Evolutionary conservation across 2,888 invertebrate species (phyloP).

Genomic region (Caenorhabditis plicata): DNA sequence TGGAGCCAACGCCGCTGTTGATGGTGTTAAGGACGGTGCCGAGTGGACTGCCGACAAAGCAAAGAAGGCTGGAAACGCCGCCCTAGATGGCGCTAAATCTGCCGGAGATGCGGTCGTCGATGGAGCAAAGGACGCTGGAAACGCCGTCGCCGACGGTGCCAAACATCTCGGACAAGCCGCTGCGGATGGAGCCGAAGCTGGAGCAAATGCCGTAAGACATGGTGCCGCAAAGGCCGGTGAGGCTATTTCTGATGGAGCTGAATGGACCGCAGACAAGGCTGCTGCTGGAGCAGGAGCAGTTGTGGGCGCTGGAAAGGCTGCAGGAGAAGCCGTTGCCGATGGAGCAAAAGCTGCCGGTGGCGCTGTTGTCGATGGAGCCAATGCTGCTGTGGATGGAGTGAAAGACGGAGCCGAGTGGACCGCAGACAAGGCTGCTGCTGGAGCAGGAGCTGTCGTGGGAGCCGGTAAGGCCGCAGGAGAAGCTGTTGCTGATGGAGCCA

Average conservation of each 20-base stretch:
- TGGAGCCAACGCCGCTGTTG: constrained; percentile 7
- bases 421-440: not conserved
- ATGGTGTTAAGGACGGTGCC: constrained; percentile 17
- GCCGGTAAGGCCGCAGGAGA: not conserved
- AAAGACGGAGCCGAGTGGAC: constrained; percentile 4
- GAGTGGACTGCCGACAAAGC: constrained; percentile 1
- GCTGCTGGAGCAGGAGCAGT: constrained; percentile 7
- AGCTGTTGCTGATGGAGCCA: constrained; percentile 11
- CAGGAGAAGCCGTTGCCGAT: constrained; percentile 5
- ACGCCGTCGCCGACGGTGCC: constrained; percentile 12
- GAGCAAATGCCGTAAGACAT: constrained; percentile 7
- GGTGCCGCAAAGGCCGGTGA: constrained; percentile 15
- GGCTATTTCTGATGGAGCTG: constrained; percentile 7
- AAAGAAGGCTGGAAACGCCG: not conserved
- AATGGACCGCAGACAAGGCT: not conserved
- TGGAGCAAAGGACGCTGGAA: constrained; percentile 8
- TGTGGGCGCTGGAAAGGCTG: constrained; percentile 3
- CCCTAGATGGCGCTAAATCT: constrained; percentile 3
- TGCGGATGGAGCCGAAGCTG: constrained; percentile 15
- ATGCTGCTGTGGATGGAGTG: constrained; percentile 12
- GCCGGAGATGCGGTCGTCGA: constrained; percentile 2
- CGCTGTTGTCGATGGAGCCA: constrained; percentile 13
- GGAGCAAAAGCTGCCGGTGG: constrained; percentile 18
- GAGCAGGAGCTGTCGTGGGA: not conserved
- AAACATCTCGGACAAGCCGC: constrained; percentile 12